Conservation (phyloP, 2,797 vertebrate species). For the Eupleurogrammus muticus region DNA sequence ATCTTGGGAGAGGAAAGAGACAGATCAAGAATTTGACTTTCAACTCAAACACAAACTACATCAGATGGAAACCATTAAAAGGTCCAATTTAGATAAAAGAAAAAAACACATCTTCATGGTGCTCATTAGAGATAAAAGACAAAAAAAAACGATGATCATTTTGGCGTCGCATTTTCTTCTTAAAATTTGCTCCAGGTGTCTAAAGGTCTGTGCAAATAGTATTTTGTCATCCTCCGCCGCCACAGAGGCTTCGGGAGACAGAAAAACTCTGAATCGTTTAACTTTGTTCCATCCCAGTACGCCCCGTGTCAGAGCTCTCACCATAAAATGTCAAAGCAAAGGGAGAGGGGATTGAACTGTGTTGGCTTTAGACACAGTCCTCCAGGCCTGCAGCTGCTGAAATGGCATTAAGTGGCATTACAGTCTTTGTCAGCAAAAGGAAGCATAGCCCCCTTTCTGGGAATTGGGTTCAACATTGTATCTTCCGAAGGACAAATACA, state of each 20-base stretch:
- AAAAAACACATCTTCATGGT: slow-evolving; percentile 7
- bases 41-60: slow-evolving; percentile 3
- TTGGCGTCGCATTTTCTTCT: slow-evolving; percentile 7
- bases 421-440: slow-evolving; percentile 65
- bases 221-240: slow-evolving; percentile 23
- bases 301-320: slow-evolving; percentile 37
- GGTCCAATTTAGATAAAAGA: slow-evolving; percentile 14
- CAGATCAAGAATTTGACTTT: slow-evolving; percentile 35
- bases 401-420: slow-evolving; percentile 70
- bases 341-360: slow-evolving; percentile 56
- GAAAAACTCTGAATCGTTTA: slow-evolving; percentile 23
- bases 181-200: slow-evolving; percentile 14
- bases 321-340: slow-evolving; percentile 60
- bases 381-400: slow-evolving; percentile 68
- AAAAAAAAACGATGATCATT: slow-evolving; percentile 22
- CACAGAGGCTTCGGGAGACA: not conserved
- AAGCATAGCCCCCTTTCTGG: slow-evolving; percentile 58
- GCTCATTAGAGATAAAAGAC: slow-evolving; percentile 35
- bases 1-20: slow-evolving; percentile 32
- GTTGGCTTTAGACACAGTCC: slow-evolving; percentile 68
- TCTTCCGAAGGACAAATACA: slow-evolving; percentile 62
- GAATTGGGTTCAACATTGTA: slow-evolving; percentile 59
- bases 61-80: slow-evolving; percentile 19
- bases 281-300: slow-evolving; percentile 49
- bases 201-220: slow-evolving; percentile 3